A percentile compares a stretch with the other conserved stretches of the same genome.
Evolutionary conservation across 2,888 invertebrate genomes (phyloP).

Genomic region (Xestia xanthographa): DNA sequence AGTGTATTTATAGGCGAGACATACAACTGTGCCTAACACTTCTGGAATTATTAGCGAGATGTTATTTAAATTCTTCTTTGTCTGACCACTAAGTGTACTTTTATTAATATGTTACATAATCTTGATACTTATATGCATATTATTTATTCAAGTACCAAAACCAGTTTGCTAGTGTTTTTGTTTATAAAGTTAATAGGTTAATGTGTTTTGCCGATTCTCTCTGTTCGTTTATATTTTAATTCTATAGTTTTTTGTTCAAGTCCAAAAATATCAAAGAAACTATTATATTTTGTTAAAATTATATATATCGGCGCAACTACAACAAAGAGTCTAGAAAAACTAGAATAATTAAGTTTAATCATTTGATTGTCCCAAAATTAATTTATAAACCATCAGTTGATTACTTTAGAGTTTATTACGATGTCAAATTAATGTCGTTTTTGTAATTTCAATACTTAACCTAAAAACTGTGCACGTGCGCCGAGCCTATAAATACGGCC

Average conservation of each 20-base stretch:
- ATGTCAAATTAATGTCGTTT: too few relatives aligned
- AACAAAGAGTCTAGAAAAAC: too few relatives aligned
- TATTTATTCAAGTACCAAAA: not conserved
- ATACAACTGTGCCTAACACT: not conserved
- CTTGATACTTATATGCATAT: not conserved
- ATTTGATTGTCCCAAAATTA: too few relatives aligned
- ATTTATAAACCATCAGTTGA: too few relatives aligned
- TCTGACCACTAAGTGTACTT: not conserved
- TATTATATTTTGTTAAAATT: too few relatives aligned
- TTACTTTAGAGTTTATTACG: too few relatives aligned
- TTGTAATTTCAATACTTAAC: too few relatives aligned
- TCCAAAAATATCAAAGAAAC: not conserved
- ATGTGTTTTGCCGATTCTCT: not conserved
- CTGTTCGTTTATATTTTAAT: not conserved
- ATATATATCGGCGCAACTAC: too few relatives aligned
- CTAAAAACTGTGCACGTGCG: too few relatives aligned
- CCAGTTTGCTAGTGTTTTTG: slow-evolving; percentile 9
- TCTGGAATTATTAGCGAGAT: not conserved
- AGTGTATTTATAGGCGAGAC: too few relatives aligned
- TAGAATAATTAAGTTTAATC: too few relatives aligned
- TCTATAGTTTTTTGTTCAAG: not conserved
- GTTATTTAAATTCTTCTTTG: not conserved
- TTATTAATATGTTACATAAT: not conserved
- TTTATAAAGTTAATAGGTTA: not conserved
- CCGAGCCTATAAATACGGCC: too few relatives aligned